These are phyloP conservation scores for Mycalesis mineus DNA, from an alignment of 2,888 invertebrate genomes.

Conservation along the genomic window DNA sequence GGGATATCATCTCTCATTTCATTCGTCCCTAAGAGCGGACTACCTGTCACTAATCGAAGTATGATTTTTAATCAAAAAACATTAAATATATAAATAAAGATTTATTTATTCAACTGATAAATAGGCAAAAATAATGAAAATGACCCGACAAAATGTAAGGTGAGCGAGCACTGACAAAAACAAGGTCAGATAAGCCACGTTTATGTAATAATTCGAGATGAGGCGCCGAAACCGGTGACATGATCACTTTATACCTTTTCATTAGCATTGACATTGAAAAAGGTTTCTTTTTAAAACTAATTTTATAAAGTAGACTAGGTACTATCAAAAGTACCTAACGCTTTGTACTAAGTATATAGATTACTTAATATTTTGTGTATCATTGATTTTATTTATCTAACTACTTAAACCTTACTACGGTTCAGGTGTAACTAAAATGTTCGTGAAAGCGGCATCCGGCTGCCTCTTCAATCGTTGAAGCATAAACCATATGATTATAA, in stretches of 20 bases:
- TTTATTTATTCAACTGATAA: background rate
- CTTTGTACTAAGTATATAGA: too few species aligned
- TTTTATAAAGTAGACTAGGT: background rate
- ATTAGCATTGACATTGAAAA: constrained; percentile 46
- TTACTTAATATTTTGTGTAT: too few species aligned
- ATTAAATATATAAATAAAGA: background rate
- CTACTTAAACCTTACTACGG: too few species aligned
- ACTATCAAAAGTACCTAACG: too few species aligned
- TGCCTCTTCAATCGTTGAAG: too few species aligned
- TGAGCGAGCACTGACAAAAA: constrained; percentile 37
- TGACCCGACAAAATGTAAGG: constrained; percentile 36
- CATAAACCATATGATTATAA: too few species aligned
- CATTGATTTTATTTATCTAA: too few species aligned
- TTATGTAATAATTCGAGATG: constrained; percentile 51
- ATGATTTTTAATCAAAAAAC: background rate
- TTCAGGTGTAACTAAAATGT: too few species aligned
- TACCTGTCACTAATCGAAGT: background rate
- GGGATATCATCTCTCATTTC: too few species aligned
- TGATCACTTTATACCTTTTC: constrained; percentile 32
- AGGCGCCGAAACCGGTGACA: constrained; percentile 29
- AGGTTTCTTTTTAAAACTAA: background rate
- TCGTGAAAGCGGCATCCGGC: too few species aligned
- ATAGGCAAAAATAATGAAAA: constrained; percentile 30
- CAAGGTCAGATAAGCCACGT: constrained; percentile 45
- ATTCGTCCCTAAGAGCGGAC: too few species aligned